Percentiles rank a stretch among this genome's conserved stretches.
phyloP scores from a whole-genome alignment of 1,140 invertebrate genomes.

The Bombus consobrinus region DNA sequence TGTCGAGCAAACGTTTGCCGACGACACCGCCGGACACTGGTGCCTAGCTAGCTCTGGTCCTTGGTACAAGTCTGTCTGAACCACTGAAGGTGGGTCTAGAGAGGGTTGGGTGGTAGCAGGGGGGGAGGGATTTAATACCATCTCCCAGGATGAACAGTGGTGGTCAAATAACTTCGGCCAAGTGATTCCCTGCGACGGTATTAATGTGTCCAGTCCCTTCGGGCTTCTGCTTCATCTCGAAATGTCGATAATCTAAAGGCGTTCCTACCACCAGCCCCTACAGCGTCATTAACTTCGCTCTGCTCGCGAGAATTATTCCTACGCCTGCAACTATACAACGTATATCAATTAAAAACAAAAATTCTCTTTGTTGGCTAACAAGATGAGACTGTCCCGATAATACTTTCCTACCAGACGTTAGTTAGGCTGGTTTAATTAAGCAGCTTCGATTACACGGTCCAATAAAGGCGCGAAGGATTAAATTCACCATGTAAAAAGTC shows the following conservation, averaged over 20 bases:
- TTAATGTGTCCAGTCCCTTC: constrained; percentile 76
- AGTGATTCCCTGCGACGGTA: constrained; percentile 79
- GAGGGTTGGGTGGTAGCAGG: constrained; percentile 44
- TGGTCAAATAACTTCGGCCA: constrained; percentile 82
- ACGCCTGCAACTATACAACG: background rate
- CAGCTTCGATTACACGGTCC: constrained; percentile 15
- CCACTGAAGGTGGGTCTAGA: constrained; percentile 68
- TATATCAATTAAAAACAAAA: background rate
- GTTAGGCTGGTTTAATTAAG: constrained; percentile 35
- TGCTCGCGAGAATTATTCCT: constrained; percentile 13
- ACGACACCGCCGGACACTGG: constrained; percentile 83
- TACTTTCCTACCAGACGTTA: background rate
- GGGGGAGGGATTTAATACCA: constrained; percentile 80
- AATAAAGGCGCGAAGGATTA: constrained; percentile 35
- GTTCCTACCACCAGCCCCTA: background rate
- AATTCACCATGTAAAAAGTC: constrained; percentile 36
- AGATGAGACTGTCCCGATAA: background rate
- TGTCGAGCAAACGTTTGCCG: constrained; percentile 83
- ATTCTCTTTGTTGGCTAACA: no score
- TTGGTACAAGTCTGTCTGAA: constrained; percentile 80
- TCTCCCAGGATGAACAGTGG: constrained; percentile 81
- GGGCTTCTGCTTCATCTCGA: constrained; percentile 67
- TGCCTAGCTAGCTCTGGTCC: constrained; percentile 78
- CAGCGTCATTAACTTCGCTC: constrained; percentile 23
- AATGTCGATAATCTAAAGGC: constrained; percentile 67